Percentiles rank a stretch among this genome's conserved stretches.
These are phyloP conservation scores for Tarsius wallacei DNA, from an alignment of 2,797 vertebrate genomes.

Conservation along the genomic window DNA sequence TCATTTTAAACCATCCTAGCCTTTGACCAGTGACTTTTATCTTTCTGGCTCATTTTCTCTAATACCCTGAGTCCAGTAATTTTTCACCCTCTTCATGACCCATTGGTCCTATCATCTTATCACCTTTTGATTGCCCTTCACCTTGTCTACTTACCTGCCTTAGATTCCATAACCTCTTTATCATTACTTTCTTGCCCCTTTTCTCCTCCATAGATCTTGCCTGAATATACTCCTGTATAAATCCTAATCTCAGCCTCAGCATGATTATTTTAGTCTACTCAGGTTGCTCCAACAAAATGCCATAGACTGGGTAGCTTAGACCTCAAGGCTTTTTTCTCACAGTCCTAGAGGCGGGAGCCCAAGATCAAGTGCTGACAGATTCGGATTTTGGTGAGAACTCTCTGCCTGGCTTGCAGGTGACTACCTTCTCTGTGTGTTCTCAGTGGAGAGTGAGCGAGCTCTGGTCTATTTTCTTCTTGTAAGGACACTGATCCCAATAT, in stretches of 20 bases:
- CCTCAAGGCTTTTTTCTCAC: not conserved
- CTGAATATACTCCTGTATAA: not conserved
- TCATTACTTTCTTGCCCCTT: not conserved
- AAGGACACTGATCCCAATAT: not conserved
- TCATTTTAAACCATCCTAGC: constrained; percentile 18
- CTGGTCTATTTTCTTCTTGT: not conserved
- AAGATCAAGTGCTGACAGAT: not conserved
- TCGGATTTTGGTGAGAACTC: not conserved
- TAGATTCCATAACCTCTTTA: not conserved
- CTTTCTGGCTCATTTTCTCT: not conserved
- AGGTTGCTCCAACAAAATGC: not conserved
- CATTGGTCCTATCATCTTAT: not conserved
- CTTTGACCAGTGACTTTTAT: not conserved
- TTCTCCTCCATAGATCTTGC: not conserved
- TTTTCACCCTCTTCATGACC: not conserved
- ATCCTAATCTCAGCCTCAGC: not conserved
- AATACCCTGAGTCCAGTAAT: not conserved
- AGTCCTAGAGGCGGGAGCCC: not conserved
- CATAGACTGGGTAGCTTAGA: not conserved
- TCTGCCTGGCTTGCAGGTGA: not conserved
- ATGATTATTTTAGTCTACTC: not conserved
- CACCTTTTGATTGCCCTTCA: constrained; percentile 28
- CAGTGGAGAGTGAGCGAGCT: not conserved
- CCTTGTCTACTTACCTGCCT: not conserved
- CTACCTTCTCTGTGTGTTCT: not conserved